Percentiles rank a stretch among this genome's conserved stretches.
These are phyloP conservation scores for Phlogophora meticulosa DNA, from an alignment of 2,888 invertebrate genomes.

Conservation along the genomic window DNA sequence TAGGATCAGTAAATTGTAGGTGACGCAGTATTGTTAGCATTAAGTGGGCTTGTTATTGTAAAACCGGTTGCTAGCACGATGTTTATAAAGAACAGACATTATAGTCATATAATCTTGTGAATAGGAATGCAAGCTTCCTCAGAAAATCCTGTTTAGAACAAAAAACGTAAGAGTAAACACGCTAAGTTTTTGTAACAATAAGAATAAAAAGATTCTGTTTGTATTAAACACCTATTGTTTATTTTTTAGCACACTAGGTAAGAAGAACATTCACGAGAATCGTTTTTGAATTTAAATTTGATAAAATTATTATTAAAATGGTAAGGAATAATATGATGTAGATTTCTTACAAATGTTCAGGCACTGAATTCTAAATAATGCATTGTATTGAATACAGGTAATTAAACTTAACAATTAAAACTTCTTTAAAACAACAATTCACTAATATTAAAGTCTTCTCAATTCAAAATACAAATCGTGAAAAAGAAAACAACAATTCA, in stretches of 20 bases:
- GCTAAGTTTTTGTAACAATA: slow-evolving; percentile 11
- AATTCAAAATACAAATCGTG: too few relatives aligned
- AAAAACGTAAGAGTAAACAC: slow-evolving; percentile 4
- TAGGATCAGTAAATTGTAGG: slow-evolving; percentile 28
- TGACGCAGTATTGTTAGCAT: slow-evolving; percentile 5
- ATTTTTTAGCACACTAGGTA: too few relatives aligned
- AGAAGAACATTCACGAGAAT: too few relatives aligned
- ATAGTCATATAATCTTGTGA: neutral
- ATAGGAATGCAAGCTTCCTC: neutral
- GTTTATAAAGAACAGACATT: neutral
- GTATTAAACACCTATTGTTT: too few relatives aligned
- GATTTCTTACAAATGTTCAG: neutral
- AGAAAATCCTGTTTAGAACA: neutral
- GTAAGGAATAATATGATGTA: too few relatives aligned
- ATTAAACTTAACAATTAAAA: too few relatives aligned
- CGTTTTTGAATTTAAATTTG: too few relatives aligned
- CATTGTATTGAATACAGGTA: too few relatives aligned
- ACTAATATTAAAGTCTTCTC: neutral
- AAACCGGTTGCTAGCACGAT: slow-evolving; percentile 30
- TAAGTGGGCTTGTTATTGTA: slow-evolving; percentile 6
- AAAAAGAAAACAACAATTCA: neutral
- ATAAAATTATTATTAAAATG: too few relatives aligned
- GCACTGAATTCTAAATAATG: neutral
- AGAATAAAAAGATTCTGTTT: neutral
- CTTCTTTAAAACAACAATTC: too few relatives aligned